Evolutionary conservation across 2,113 vertebrate species (phyloP).

Genomic region (Lipotes vexillifer): DNA sequence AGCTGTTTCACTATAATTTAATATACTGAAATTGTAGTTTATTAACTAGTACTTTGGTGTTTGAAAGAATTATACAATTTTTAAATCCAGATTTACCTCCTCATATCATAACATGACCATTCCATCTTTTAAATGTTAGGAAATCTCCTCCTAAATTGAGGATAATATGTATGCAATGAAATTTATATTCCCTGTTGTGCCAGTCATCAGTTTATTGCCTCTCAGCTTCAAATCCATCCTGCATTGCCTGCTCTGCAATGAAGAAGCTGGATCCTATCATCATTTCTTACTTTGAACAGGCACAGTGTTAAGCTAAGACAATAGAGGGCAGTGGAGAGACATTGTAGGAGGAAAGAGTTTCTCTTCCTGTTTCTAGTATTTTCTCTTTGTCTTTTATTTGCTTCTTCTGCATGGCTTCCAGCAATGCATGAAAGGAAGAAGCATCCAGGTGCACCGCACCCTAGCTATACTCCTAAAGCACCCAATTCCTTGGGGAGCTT

Average conservation of each 20-base stretch:
- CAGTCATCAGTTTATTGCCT: neutral
- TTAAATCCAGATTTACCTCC: neutral
- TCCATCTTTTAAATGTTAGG: neutral
- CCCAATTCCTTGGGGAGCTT: neutral
- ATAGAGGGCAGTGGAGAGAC: neutral
- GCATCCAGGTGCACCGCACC: neutral
- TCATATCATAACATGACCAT: neutral
- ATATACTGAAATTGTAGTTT: neutral
- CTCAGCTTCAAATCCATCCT: neutral
- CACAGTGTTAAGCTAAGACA: neutral
- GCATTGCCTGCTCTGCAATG: neutral
- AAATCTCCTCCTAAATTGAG: neutral
- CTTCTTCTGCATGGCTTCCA: neutral
- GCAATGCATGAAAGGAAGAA: neutral
- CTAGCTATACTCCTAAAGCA: neutral
- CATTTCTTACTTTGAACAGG: neutral
- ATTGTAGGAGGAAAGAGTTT: neutral
- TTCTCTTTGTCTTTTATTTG: neutral
- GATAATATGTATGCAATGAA: neutral
- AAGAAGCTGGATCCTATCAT: neutral
- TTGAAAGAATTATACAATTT: neutral
- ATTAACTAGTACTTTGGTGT: neutral
- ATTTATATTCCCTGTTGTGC: neutral
- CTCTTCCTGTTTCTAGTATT: neutral
- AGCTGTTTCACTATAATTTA: neutral